Base-by-base conservation (phyloP, 2,888 invertebrate genomes). In the Trichopria drosophilae region DNA sequence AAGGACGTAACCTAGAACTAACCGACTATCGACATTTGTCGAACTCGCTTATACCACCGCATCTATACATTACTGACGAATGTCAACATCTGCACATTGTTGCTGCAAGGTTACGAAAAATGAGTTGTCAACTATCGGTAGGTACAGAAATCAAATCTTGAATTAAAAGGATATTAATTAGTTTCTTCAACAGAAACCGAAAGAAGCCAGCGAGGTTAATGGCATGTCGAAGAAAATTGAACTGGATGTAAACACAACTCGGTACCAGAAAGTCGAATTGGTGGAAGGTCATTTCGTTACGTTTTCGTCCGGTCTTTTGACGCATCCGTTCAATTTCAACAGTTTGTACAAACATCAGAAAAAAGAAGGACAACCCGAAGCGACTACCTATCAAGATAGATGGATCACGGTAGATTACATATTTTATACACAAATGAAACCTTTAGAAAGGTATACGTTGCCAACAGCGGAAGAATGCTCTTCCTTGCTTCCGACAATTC, bases 351-450 rank as follows among this genome's bases (percentile, higher is more conserved):
- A 78, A 20, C 84, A 84, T 63, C 64, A 63, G 23, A 76, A 78
- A 44, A 48, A 62, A 0, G 68, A 77, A 13, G 77, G 76, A 2
- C 72, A 76, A 35, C 50, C 45, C 0, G 87, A 86, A 66, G 89
- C 85, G 0, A 88, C 93, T 4, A 92, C 93, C 0, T 83, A 80
- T 71, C 94, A 94, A 65, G 77, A 83, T 40, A 69, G 76, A 35
- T 90, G 90, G 88, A 76, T 85, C 43, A 88, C 85, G 0, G 94
- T 96, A 0, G 96, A 97, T 77, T 95, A 94, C 69, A 93, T 97
- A 53, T 93, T 94, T 73, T 93, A 88, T 62, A 85, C 84, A 82
- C 85, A 76, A 51, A 59, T 72, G 39, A 63, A 73, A 48, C 68
- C 67, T 7, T 36, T 71, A n/a, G 66, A 73, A 22, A 65, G 58